Conservation (phyloP, 2,888 invertebrate genomes). For the Microdon myrmicae region DNA sequence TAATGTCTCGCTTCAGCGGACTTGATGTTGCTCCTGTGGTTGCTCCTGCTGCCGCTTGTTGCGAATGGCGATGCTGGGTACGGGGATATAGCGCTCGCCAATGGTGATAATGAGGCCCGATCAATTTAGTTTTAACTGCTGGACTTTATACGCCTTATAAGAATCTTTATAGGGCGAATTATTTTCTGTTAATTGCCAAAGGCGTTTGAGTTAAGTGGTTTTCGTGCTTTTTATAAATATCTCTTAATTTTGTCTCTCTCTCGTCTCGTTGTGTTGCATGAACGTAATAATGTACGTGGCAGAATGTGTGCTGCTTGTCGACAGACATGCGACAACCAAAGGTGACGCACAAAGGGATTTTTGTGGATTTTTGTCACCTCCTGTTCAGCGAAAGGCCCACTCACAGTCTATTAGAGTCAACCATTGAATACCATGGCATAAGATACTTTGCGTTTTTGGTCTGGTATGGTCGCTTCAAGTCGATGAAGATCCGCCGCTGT, state of each 20-base stretch:
- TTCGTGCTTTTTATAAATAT: constrained; percentile 66
- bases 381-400: no score
- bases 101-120: constrained; percentile 57
- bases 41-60: constrained; percentile 6
- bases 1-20: constrained; percentile 43
- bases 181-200: constrained; percentile 64
- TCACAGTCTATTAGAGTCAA: no score
- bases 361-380: constrained; percentile 13
- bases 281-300: constrained; percentile 25
- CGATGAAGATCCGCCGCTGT: constrained; percentile 26
- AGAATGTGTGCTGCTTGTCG: constrained; percentile 4
- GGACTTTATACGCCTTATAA: constrained; percentile 57
- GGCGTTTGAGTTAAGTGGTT: constrained; percentile 66
- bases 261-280: constrained; percentile 23
- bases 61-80: no score
- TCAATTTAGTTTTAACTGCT: constrained; percentile 66
- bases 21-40: constrained; percentile 5
- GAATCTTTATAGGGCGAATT: constrained; percentile 57
- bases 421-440: no score
- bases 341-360: constrained; percentile 48
- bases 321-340: constrained; percentile 42
- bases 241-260: constrained; percentile 61
- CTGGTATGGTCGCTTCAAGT: constrained; percentile 31
- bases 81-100: constrained; percentile 36
- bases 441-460: constrained; percentile 38